Conservation (phyloP, 2,888 invertebrate species). For the Epinotia bilunana region DNA sequence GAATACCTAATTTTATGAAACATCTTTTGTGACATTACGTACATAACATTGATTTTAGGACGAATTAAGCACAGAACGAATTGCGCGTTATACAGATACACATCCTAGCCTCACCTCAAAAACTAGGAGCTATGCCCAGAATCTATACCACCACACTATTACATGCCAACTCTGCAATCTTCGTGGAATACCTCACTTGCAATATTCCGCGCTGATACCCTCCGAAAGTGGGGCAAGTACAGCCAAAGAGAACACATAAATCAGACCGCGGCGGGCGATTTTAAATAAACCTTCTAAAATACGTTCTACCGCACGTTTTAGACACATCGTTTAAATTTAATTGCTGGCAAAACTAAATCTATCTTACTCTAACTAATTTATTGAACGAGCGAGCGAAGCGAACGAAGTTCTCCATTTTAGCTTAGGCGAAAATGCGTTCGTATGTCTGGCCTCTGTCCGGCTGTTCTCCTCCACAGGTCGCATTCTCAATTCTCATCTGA, state of each 20-base stretch:
- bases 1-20: too few species aligned
- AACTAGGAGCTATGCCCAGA: neutral
- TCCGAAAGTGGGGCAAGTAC: slow-evolving; percentile 19
- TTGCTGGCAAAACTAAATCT: neutral
- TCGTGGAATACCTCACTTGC: slow-evolving; percentile 29
- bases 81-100: neutral
- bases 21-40: too few species aligned
- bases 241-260: slow-evolving; percentile 19
- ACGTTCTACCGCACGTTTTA: slow-evolving; percentile 24
- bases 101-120: neutral
- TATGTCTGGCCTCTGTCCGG: too few species aligned
- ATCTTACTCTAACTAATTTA: too few species aligned
- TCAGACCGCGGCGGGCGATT: slow-evolving; percentile 23
- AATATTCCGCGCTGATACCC: slow-evolving; percentile 32
- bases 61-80: too few species aligned
- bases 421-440: too few species aligned
- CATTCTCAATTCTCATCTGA: too few species aligned
- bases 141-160: neutral
- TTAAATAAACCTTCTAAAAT: slow-evolving; percentile 28
- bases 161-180: slow-evolving; percentile 14
- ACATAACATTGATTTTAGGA: too few species aligned
- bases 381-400: too few species aligned
- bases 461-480: too few species aligned
- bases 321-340: neutral
- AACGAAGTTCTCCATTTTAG: too few species aligned